These are phyloP conservation scores for Tetramorium bicarinatum DNA, from an alignment of 2,888 invertebrate species.

Conservation along the genomic window DNA sequence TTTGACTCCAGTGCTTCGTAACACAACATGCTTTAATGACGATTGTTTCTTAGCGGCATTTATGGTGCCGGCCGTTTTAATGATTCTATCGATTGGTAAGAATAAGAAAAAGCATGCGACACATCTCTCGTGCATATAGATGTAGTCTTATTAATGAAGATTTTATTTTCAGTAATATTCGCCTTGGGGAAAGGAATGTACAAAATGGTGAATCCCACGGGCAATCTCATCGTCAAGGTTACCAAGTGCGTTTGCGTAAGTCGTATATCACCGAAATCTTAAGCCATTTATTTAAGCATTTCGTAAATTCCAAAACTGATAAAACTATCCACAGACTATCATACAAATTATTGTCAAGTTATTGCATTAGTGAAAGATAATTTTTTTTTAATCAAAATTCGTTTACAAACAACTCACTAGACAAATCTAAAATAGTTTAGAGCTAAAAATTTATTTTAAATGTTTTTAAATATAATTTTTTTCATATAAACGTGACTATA, in stretches of 20 bases:
- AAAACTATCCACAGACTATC: background rate
- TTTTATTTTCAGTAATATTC: constrained; percentile 90
- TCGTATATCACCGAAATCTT: constrained; percentile 71
- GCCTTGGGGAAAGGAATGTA: constrained; percentile 93
- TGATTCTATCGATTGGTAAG: constrained; percentile 93
- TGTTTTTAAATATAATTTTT: too few relatives aligned
- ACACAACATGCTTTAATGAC: constrained; percentile 92
- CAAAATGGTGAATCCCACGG: constrained; percentile 92
- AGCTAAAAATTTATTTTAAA: too few relatives aligned
- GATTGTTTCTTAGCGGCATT: constrained; percentile 95
- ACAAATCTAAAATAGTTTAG: too few relatives aligned
- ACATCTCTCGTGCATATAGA: background rate
- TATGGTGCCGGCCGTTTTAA: constrained; percentile 95
- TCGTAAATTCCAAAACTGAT: background rate
- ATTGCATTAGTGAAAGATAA: too few relatives aligned
- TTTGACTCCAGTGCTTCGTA: constrained; percentile 94
- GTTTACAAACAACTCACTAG: too few relatives aligned
- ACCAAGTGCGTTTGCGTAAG: constrained; percentile 92
- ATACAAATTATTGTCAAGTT: background rate
- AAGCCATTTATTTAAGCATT: background rate
- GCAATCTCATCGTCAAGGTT: constrained; percentile 94
- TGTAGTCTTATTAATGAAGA: background rate
- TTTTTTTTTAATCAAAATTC: too few relatives aligned
- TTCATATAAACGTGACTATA: too few relatives aligned
- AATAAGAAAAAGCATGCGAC: constrained; percentile 54